phyloP scores from a whole-genome alignment of 2,797 vertebrate genomes.

The Chloroceryle inda region DNA sequence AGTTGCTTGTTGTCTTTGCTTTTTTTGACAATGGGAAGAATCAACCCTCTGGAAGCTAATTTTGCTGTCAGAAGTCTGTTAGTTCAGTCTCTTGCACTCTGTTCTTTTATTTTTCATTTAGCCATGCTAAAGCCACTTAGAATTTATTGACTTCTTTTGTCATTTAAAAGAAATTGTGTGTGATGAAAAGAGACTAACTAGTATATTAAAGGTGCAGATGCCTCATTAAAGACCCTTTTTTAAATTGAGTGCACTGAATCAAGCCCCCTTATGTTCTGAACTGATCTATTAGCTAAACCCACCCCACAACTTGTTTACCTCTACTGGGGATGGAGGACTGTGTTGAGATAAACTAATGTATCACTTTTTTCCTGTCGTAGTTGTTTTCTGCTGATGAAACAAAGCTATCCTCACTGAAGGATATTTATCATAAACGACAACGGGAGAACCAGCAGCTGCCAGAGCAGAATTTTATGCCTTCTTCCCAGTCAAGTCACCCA shows the following conservation, averaged over 20 bases:
- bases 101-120: background rate
- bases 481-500: constrained; percentile 81
- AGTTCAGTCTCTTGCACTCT: background rate
- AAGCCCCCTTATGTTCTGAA: background rate
- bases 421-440: constrained; percentile 91
- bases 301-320: background rate
- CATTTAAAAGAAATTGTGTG: background rate
- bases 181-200: background rate
- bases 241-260: background rate
- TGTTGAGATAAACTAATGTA: background rate
- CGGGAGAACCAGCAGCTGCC: constrained; percentile 80
- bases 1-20: background rate
- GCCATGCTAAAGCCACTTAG: background rate
- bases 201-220: background rate
- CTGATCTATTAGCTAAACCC: background rate
- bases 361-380: constrained; percentile 71
- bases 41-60: background rate
- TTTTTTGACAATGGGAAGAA: background rate
- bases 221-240: background rate
- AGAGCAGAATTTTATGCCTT: constrained; percentile 79
- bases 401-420: constrained; percentile 85
- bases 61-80: background rate
- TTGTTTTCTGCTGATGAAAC: constrained; percentile 78
- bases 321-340: background rate
- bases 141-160: background rate